These are phyloP conservation scores for Colius striatus DNA, from an alignment of 2,113 vertebrate genomes.

Conservation along the genomic window DNA sequence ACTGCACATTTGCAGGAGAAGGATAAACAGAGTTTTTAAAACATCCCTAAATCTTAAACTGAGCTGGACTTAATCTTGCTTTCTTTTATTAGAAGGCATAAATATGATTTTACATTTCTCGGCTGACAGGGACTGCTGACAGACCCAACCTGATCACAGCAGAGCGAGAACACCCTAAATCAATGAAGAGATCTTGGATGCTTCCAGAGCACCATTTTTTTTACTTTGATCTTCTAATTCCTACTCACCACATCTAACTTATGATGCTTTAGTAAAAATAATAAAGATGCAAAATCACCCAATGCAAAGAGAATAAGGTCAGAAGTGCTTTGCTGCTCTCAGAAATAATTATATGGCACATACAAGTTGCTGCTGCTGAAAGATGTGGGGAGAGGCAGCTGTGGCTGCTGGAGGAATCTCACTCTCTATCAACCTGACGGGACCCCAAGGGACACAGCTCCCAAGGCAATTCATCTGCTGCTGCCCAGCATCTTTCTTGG, in stretches of 20 bases:
- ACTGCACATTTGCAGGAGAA: neutral
- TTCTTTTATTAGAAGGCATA: conserved; percentile 20
- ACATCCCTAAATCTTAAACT: neutral
- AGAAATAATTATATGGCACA: neutral
- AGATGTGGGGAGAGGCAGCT: neutral
- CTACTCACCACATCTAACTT: neutral
- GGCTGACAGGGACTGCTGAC: neutral
- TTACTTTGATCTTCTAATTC: neutral
- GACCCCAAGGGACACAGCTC: fast-evolving
- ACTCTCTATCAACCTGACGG: neutral
- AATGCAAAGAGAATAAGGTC: neutral
- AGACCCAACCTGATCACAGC: neutral
- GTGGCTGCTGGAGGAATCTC: neutral
- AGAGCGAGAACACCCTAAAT: neutral
- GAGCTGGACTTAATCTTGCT: neutral
- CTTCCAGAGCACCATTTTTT: neutral
- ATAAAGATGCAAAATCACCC: neutral
- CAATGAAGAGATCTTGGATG: neutral
- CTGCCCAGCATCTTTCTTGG: neutral
- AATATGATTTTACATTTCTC: neutral
- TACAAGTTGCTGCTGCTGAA: neutral
- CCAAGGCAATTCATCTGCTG: neutral
- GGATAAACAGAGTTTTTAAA: conserved; percentile 30
- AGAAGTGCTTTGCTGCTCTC: neutral
- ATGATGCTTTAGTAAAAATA: neutral